Evolutionary conservation across 2,797 vertebrate genomes (phyloP).

Genomic region (Morelia viridis): DNA sequence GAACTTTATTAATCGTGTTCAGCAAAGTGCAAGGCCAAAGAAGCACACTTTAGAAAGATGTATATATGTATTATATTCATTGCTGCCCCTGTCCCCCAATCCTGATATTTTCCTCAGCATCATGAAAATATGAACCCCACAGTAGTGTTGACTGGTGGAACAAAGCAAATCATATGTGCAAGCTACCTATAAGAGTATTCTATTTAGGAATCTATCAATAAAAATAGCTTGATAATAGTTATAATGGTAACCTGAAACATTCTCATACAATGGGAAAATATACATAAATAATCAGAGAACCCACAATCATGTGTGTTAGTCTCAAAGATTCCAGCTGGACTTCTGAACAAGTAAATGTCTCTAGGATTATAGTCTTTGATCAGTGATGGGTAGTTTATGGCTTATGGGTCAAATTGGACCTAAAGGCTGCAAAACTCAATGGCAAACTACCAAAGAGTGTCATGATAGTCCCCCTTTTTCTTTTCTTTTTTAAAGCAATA

Average conservation of each 20-base stretch:
- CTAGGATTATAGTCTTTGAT: not conserved
- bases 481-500: not conserved
- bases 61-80: accelerated
- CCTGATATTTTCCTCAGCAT: slow-evolving; percentile 36
- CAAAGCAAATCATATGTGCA: accelerated
- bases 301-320: not conserved
- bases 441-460: not conserved
- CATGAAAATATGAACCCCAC: not conserved
- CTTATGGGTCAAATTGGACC: not conserved
- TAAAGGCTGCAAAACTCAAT: not conserved
- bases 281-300: accelerated
- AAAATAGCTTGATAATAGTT: not conserved
- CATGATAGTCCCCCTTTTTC: not conserved
- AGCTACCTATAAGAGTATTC: not conserved
- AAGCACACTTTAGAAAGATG: slow-evolving; percentile 9
- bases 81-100: not conserved
- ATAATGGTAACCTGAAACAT: not conserved
- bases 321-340: not conserved
- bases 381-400: not conserved
- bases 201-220: not conserved
- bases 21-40: slow-evolving; percentile 36
- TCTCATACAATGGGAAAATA: not conserved
- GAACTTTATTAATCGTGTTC: slow-evolving; percentile 52
- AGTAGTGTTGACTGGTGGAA: not conserved
- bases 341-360: not conserved